These are phyloP conservation scores for Catostomus latipinnis DNA, from an alignment of 2,797 vertebrate genomes.

Conservation along the genomic window DNA sequence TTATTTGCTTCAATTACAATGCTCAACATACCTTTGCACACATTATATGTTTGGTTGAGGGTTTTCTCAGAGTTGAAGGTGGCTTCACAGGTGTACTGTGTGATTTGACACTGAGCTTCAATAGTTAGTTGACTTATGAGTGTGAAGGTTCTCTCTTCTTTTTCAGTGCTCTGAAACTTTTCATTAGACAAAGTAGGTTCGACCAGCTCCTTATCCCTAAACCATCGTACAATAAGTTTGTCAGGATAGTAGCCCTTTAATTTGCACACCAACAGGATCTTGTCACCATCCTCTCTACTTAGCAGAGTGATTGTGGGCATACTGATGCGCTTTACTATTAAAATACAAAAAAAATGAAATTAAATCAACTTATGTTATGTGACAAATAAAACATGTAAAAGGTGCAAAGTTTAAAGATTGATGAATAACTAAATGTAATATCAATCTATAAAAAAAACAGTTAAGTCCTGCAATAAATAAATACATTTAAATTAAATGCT, in stretches of 20 bases:
- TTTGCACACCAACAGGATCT: slow-evolving; percentile 68
- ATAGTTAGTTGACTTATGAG: slow-evolving; percentile 61
- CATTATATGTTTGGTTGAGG: neutral
- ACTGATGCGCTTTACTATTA: slow-evolving; percentile 4
- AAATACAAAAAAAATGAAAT: slow-evolving; percentile 51
- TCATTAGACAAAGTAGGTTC: rapidly evolving
- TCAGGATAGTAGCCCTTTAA: slow-evolving; percentile 64
- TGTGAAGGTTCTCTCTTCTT: slow-evolving; percentile 8
- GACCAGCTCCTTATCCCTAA: rapidly evolving
- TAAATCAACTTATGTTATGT: neutral
- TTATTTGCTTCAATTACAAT: neutral
- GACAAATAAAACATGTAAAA: neutral
- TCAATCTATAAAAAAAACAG: no score
- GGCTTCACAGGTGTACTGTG: slow-evolving; percentile 60
- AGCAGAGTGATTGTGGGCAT: slow-evolving; percentile 65
- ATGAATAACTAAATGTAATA: no score
- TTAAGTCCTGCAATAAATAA: neutral
- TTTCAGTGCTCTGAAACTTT: slow-evolving; percentile 21
- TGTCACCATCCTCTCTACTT: slow-evolving; percentile 12
- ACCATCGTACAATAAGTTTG: slow-evolving; percentile 59
- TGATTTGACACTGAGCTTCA: slow-evolving; percentile 29
- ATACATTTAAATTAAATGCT: neutral
- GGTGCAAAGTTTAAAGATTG: neutral
- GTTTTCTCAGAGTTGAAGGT: rapidly evolving
- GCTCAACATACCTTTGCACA: slow-evolving; percentile 69